Evolutionary conservation across 1,140 invertebrate species (phyloP), one percentile per base, ranked within the genome.

Genomic region (Telenomus remus): DNA sequence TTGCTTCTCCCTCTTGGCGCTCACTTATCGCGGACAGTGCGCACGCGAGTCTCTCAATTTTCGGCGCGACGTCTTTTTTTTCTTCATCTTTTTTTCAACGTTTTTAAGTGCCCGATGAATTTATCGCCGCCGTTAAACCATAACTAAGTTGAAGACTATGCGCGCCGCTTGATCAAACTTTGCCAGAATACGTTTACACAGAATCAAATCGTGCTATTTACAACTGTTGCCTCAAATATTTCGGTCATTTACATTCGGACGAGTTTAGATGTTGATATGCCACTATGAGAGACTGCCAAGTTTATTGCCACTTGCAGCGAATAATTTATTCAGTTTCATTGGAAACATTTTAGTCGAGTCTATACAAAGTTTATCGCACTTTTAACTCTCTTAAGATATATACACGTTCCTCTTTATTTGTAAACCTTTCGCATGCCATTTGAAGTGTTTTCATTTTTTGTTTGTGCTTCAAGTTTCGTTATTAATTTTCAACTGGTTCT

Each of bases 11-110:
- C 46, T 44, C 33, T 47, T 47, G 27, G 56, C 16, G 44, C 9
- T 72, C 46, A 61, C 70, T 73, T 65, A 65, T 37, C 42, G 53
- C 55, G 56, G 70, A 59, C 49, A 55, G 60, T 50, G 56, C 61
- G 56, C 70, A 73, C 64, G 72, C 72, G 72, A 75, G 72, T 60
- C 51, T 61, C 57, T 63, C 51, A 55, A 64, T 70, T 76, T 68
- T 69, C 54, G 33, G 33, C 55, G 49, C 51, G 54, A 11, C 16
- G 44, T 35, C 3, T 63, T 50, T 47, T 49, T 60, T 39, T 48
- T 35, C 33, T 12, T 12, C 11, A 4, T 6, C 46, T 57, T 69
- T 72, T 72, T 51, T 12, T 27, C 11, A 43, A 43, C 43, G 57
- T 49, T 55, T 64, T 54, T 54, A 35, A 63, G 46, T 42, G 19